Base-by-base conservation (phyloP, 2,888 invertebrate genomes). In the Drepanosiphum platanoidis region DNA sequence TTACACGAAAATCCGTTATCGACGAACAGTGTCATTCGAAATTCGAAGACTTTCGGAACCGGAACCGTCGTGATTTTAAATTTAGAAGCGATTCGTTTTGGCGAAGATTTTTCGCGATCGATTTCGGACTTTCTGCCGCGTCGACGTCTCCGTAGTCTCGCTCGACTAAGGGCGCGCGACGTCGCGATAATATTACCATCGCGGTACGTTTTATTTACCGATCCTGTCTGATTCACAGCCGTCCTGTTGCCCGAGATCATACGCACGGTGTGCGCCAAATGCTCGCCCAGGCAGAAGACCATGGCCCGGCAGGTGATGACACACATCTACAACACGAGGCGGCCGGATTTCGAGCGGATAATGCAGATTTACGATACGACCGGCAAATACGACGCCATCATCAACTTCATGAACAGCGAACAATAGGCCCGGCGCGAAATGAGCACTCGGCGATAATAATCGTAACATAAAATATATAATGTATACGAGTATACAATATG, bases 171-270 rank as follows among this genome's bases (percentile, higher is more conserved):
- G n/a, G n/a, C n/a, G n/a, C n/a, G n/a, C n/a, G n/a, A n/a, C n/a
- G n/a, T n/a, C n/a, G n/a, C n/a, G n/a, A n/a, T n/a, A n/a, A n/a
- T n/a, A n/a, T n/a, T n/a, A n/a, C n/a, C n/a, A n/a, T n/a, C n/a
- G n/a, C n/a, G n/a, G n/a, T n/a, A n/a, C 13, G 27, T 42, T 27
- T 42, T 11, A 1, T 18, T 18, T 36, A 42, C 1, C n/a, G 18
- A 15, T 11, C 58, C 30, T 36, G n/a, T 77, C 13, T 61, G 39
- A 64, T 30, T 66, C 75, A 36, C 82, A 82, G 64, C 66, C 30
- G 39, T n/a, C 39, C 71, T 81, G 22, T 81, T 87, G 13, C 86
- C 82, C 36, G 87, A 87, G 34, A 64, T 87, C 18, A 46, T 87
- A 71, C 27, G 39, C 11, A 86, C 81, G 42, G 81, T 81, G 30